phyloP scores from a whole-genome alignment of 1,140 invertebrate species.

The Notospermus geniculatus region DNA sequence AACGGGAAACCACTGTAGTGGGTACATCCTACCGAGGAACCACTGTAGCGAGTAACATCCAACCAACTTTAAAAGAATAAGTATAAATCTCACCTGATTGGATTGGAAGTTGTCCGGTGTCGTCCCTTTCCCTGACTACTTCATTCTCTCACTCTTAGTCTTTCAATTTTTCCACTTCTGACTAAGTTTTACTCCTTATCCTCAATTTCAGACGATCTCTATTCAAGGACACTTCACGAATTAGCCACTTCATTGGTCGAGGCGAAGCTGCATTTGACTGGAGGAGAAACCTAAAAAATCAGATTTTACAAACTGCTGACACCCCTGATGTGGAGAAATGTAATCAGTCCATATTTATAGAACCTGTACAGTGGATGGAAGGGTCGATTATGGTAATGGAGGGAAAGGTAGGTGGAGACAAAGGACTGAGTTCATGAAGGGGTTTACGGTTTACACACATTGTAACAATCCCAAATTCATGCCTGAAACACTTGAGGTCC shows the following conservation, averaged over 20 bases:
- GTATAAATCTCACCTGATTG: neutral
- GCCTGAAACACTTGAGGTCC: too few relatives aligned
- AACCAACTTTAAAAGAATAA: too few relatives aligned
- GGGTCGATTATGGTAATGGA: conserved; percentile 27
- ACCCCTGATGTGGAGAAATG: conserved; percentile 19
- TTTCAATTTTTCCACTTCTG: too few relatives aligned
- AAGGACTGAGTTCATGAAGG: too few relatives aligned
- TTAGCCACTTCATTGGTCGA: conserved; percentile 29
- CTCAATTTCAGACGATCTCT: conserved; percentile 28
- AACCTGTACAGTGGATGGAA: conserved; percentile 43
- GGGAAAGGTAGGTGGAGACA: conserved; percentile 41
- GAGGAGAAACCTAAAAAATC: conserved; percentile 27
- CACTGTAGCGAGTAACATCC: too few relatives aligned
- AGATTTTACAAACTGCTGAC: conserved; percentile 18
- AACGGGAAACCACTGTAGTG: too few relatives aligned
- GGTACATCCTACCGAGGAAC: too few relatives aligned
- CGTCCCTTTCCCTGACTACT: too few relatives aligned
- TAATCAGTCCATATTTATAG: conserved; percentile 36
- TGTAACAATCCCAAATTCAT: too few relatives aligned
- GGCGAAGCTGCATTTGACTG: conserved; percentile 42
- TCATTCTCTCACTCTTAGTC: too few relatives aligned
- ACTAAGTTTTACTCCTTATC: conserved; percentile 1
- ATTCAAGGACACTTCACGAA: conserved; percentile 28
- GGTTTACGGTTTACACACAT: too few relatives aligned
- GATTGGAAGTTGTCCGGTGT: too few relatives aligned